These are phyloP conservation scores for Acrobasis consociella DNA, from an alignment of 2,888 invertebrate genomes.

Conservation along the genomic window DNA sequence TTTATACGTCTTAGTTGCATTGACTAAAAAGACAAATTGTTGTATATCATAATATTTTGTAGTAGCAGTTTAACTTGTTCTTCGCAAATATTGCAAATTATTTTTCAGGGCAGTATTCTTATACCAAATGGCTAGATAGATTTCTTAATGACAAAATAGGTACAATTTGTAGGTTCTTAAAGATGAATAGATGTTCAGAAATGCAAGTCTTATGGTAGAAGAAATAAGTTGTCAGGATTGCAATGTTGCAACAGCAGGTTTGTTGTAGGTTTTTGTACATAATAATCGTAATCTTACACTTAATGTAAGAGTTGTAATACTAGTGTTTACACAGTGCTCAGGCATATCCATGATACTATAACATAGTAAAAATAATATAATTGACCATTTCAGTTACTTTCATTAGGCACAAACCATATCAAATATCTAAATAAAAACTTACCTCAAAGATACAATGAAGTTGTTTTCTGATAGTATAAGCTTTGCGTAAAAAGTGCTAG, in stretches of 20 bases:
- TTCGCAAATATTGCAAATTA: slow-evolving; percentile 40
- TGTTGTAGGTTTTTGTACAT: slow-evolving; percentile 21
- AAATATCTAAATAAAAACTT: slow-evolving; percentile 28
- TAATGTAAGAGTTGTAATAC: slow-evolving; percentile 14
- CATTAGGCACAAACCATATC: slow-evolving; percentile 21
- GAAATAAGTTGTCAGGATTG: slow-evolving; percentile 9
- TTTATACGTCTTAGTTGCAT: neutral
- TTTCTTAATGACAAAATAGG: slow-evolving; percentile 54
- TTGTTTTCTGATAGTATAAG: slow-evolving; percentile 17
- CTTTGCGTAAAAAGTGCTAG: neutral
- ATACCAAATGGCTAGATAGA: slow-evolving; percentile 74
- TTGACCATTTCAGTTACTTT: neutral
- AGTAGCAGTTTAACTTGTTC: slow-evolving; percentile 3
- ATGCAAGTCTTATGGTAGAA: slow-evolving; percentile 26
- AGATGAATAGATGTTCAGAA: slow-evolving; percentile 34
- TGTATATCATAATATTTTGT: slow-evolving; percentile 12
- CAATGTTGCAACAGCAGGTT: slow-evolving; percentile 19
- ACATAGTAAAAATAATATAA: slow-evolving; percentile 5
- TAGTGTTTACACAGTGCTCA: slow-evolving; percentile 19
- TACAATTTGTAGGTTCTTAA: slow-evolving; percentile 36
- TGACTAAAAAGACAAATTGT: neutral
- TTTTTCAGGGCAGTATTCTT: slow-evolving; percentile 72
- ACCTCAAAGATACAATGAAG: slow-evolving; percentile 39
- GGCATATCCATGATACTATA: slow-evolving; percentile 17
- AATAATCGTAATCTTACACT: neutral